A percentile compares a stretch with the other conserved stretches of the same genome.
Evolutionary conservation across 1,140 invertebrate species (phyloP).

Genomic region (Eumaeus atala): DNA sequence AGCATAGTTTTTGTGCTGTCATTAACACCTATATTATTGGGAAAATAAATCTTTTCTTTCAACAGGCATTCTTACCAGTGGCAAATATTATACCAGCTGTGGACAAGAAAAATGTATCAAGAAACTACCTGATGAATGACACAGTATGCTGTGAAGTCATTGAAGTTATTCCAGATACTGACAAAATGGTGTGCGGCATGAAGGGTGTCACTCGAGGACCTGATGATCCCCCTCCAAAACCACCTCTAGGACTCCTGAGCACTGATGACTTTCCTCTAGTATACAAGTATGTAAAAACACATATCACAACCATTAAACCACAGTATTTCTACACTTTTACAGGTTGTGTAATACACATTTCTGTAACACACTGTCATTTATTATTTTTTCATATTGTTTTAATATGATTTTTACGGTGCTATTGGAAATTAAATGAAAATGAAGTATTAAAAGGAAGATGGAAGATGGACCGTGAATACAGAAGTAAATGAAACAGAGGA

Average conservation of each 20-base stretch:
- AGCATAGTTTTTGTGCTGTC: no score
- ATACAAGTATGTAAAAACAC: conserved; percentile 84
- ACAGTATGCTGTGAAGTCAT: conserved; percentile 91
- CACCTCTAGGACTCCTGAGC: conserved; percentile 87
- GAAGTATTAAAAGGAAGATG: conserved; percentile 9
- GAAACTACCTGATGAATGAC: conserved; percentile 87
- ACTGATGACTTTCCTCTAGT: conserved; percentile 88
- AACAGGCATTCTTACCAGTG: conserved; percentile 80
- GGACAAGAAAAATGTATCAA: conserved; percentile 86
- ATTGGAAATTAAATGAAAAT: not conserved
- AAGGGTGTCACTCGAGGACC: conserved; percentile 80
- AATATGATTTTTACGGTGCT: conserved; percentile 28
- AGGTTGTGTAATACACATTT: conserved; percentile 28
- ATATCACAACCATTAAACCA: conserved; percentile 22
- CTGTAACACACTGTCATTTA: conserved; percentile 9
- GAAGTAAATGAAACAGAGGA: conserved; percentile 9
- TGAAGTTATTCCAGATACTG: conserved; percentile 88
- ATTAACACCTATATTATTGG: no score
- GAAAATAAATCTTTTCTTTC: conserved; percentile 34
- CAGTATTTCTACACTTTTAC: conserved; percentile 47
- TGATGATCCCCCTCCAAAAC: conserved; percentile 79
- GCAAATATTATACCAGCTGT: conserved; percentile 83
- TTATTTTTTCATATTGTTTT: conserved; percentile 32
- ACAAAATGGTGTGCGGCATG: conserved; percentile 91
- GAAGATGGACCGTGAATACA: not conserved